Conservation (phyloP, 1,140 invertebrate species). For the Tetragonula clypearis region DNA sequence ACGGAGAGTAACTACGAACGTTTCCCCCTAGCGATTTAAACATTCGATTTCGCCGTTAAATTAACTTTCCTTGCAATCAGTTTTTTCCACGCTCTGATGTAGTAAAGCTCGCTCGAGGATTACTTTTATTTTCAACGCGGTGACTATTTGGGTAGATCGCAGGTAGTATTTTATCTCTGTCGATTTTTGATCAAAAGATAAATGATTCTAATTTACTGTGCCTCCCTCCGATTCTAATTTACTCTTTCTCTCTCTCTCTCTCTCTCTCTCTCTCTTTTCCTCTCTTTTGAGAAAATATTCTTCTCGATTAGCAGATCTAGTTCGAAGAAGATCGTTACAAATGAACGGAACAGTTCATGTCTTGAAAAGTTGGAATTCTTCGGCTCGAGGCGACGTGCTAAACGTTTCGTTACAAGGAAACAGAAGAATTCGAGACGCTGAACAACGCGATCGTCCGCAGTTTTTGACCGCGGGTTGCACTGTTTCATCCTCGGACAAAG, state of each 20-base stretch:
- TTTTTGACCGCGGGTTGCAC: background rate
- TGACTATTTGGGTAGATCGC: background rate
- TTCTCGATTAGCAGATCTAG: background rate
- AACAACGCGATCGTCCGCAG: background rate
- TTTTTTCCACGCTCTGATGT: background rate
- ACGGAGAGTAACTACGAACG: background rate
- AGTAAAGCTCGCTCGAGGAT: background rate
- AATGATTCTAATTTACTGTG: background rate
- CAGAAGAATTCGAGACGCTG: background rate
- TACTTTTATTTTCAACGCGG: background rate
- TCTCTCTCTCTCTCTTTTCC: background rate
- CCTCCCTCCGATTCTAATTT: background rate
- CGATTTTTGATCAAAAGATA: conserved; percentile 10
- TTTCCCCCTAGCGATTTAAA: background rate
- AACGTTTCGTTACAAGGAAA: background rate
- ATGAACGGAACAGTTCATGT: too few species aligned
- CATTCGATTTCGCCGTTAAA: background rate
- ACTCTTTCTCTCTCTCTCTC: background rate
- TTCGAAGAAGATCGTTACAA: too few species aligned
- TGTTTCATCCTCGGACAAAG: conserved; percentile 15
- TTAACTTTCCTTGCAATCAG: background rate
- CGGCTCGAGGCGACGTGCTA: background rate
- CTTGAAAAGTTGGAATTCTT: background rate
- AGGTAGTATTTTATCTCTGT: background rate
- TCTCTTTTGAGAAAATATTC: conserved; percentile 10